Evolutionary conservation across 2,113 vertebrate species (phyloP), one percentile per base, ranked within the genome.

Genomic region (Gopherus evgoodei): DNA sequence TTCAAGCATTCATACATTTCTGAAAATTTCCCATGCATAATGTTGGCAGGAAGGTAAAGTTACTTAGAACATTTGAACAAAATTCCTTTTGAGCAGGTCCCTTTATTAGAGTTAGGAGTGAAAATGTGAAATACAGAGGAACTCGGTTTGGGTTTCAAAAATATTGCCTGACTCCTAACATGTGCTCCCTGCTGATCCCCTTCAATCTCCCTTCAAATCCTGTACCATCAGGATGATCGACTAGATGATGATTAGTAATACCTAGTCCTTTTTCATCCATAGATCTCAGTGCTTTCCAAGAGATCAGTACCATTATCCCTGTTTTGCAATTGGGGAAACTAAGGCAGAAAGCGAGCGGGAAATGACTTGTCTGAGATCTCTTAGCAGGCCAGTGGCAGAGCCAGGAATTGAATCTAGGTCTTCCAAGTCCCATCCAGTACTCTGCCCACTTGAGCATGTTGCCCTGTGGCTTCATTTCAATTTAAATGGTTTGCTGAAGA

Each of bases 331-430:
- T 2, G 19, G 24, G 24, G 50, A 25, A 90, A 31, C 12, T 2
- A 52, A 35, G 11, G 53, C 17, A 0, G 7, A 47, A 72, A 31
- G 1, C n/a, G 52, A 56, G 87, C 2, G 0, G 47, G 47, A 0
- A 10, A 25, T 47, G 9, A 8, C 31, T 65, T 69, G 62, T 69
- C 17, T 69, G 35, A 69, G 14, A 14, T 72, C n/a, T 72, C 17
- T 38, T 21, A 50, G 81, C 31, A 54, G 12, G 42, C 19, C 50
- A 22, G 53, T 83, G 80, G 19, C 1, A 83, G 65, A 72, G 35
- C 8, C 9, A 21, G 17, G 65, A n/a, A 72, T 21, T 72, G 17
- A 72, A 72, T 5, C 65, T n/a, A 38, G n/a, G 19, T 72, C 65
- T 72, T 22, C 9, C 19, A 38, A 22, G 19, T 72, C 9, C 35